Percentiles rank a stretch among this genome's conserved stretches.
Conservation (phyloP, 2,888 invertebrate species). For the Theretra japonica region DNA sequence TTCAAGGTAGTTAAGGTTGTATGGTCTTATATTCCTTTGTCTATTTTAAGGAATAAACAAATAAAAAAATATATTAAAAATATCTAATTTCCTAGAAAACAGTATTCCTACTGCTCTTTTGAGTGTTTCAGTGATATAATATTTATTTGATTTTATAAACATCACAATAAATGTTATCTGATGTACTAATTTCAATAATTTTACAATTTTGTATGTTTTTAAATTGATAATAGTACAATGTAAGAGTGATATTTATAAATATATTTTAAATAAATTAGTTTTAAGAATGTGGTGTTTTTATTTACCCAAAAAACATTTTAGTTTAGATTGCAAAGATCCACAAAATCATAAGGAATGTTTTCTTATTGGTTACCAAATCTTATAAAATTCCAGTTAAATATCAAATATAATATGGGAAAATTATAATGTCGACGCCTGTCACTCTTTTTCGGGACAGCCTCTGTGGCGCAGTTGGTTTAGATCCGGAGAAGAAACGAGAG, state of each 20-base stretch:
- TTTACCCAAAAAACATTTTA: neutral
- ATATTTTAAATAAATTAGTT: slow-evolving; percentile 26
- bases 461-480: too few species aligned
- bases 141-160: neutral
- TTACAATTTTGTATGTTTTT: slow-evolving; percentile 8
- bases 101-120: neutral
- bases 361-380: too few species aligned
- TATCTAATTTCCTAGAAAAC: neutral
- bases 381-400: too few species aligned
- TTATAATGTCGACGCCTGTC: too few species aligned
- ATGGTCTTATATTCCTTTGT: slow-evolving; percentile 9
- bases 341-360: too few species aligned
- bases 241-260: slow-evolving; percentile 26
- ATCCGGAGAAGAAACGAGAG: too few species aligned
- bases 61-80: neutral
- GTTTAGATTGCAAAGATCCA: too few species aligned
- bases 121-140: neutral
- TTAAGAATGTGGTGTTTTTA: neutral
- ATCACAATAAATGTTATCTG: too few species aligned
- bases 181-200: too few species aligned
- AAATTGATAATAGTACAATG: slow-evolving; percentile 12
- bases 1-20: neutral
- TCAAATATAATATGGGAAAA: too few species aligned
- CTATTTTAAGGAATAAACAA: neutral
- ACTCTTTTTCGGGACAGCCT: too few species aligned